Evolutionary conservation across 2,797 vertebrate genomes (phyloP), one percentile per base, ranked within the genome.

Genomic region (Sphaeramia orbicularis): DNA sequence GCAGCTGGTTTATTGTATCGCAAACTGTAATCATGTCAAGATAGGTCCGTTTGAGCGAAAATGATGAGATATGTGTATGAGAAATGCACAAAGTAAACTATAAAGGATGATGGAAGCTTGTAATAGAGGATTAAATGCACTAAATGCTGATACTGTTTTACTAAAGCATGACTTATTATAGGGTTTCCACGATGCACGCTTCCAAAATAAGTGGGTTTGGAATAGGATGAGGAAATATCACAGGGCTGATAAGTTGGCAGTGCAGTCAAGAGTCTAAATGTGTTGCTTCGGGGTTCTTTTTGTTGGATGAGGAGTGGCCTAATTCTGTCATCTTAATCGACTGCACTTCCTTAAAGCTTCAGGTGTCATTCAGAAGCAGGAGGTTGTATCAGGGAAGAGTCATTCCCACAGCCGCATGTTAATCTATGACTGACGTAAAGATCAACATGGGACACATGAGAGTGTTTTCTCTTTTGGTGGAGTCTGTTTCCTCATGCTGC

Each of bases 251-350:
- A 69, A 54, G n/a, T 12, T 0, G 8, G 41, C 27, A 35, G 48
- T 24, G 49, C 27, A 48, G 43, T 21, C 15, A 7, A 19, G 38
- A 66, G 43, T 36, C 35, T 4, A 41, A 40, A 57, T 40, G 37
- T 38, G 53, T 66, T 10, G 11, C 42, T 52, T 70, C 38, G 41
- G 38, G 43, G 12, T n/a, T 50, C 41, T 50, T 64, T 48, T 35
- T 21, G 51, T 9, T 51, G 40, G 64, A 49, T 3, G n/a, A 53
- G 54, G 19, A 51, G 27, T 10, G 10, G 10, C 70, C 58, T 18
- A 10, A 67, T 74, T 80, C 61, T 52, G 65, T 70, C 64, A 63
- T 71, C 74, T 63, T 79, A 78, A 85, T 84, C 77, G 60, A 32
- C 4, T 16, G 49, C 80, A 65, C 80, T 59, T 84, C 74, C 83